Percentiles rank a stretch among this genome's conserved stretches.
Conservation (phyloP, 2,888 invertebrate species). For the Nemoura dubitans region DNA sequence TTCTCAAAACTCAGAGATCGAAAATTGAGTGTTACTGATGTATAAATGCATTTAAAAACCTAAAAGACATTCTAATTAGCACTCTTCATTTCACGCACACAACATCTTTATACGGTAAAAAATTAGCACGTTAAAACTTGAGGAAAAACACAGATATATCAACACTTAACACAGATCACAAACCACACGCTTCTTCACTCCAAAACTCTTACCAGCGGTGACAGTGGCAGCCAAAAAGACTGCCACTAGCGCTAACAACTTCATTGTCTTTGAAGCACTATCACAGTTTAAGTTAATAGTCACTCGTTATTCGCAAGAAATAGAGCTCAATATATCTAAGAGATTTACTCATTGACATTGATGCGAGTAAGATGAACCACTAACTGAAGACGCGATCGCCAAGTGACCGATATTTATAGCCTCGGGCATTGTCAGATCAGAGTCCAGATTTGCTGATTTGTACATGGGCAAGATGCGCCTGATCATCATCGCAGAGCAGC, state of each 20-base stretch:
- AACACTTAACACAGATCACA: background rate
- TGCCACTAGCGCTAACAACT: constrained; percentile 42
- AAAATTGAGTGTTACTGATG: no score
- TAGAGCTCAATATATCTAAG: background rate
- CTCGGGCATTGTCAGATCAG: background rate
- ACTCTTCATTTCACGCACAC: constrained; percentile 10
- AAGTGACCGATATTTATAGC: constrained; percentile 33
- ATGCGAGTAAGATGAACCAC: constrained; percentile 15
- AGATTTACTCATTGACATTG: constrained; percentile 14
- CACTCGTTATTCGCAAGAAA: constrained; percentile 20
- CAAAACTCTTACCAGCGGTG: constrained; percentile 20
- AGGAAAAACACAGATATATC: background rate
- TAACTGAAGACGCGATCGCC: constrained; percentile 19
- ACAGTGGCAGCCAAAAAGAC: constrained; percentile 44
- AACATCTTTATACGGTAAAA: background rate
- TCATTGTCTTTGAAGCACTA: constrained; percentile 39
- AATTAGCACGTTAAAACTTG: background rate
- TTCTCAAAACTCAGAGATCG: no score
- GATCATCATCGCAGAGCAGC: background rate
- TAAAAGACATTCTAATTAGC: background rate
- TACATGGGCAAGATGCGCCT: background rate
- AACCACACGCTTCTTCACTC: background rate
- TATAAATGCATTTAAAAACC: no score
- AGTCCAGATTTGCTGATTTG: background rate
- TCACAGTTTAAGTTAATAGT: constrained; percentile 8